Base-by-base conservation (phyloP, 2,797 vertebrate species). In the Podargus strigoides region DNA sequence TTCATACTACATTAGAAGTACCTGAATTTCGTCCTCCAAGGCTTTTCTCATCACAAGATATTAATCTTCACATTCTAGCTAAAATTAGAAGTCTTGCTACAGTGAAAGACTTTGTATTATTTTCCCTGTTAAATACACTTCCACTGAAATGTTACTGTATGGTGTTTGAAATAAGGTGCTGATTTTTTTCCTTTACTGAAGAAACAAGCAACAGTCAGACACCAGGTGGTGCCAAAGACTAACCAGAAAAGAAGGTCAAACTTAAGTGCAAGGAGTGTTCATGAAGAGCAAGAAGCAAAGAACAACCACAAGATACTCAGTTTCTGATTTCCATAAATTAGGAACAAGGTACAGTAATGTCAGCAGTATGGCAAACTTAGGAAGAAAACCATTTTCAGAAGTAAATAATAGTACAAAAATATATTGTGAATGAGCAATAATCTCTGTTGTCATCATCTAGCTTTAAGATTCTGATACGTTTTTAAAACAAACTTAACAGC, bases 181-280 rank as follows among this genome's bases (percentile, higher is more conserved):
- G 41, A 4, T 55, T 3, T 55, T 85, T 70, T 76, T 47, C 53
- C 30, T 46, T 42, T 60, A 12, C 21, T 39, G 49, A 91, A 26
- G 7, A 20, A 75, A 24, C 2, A 27, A 77, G 50, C 39, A 46
- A 34, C 10, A 39, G 41, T 30, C 26, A 10, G 60, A 80, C 97
- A 90, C 87, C 84, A 96, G 96, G 81, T 94, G 96, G 94, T 56
- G 93, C 74, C 1, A 3, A 70, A 96, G 64, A 53, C 63, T 19
- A 47, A 21, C 20, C 26, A 67, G 70, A 87, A 93, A 69, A 73
- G 41, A 88, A 87, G 87, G 52, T 30, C 78, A 76, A 67, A 62
- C 5, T 30, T 9, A 0, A 52, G 23, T 21, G 13, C 21, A 13
- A 22, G 30, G 26, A 32, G 4, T 2, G 26, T 52, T 87, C 32